Conservation (phyloP, 2,113 vertebrate genomes). For the Anoura caudifer region DNA sequence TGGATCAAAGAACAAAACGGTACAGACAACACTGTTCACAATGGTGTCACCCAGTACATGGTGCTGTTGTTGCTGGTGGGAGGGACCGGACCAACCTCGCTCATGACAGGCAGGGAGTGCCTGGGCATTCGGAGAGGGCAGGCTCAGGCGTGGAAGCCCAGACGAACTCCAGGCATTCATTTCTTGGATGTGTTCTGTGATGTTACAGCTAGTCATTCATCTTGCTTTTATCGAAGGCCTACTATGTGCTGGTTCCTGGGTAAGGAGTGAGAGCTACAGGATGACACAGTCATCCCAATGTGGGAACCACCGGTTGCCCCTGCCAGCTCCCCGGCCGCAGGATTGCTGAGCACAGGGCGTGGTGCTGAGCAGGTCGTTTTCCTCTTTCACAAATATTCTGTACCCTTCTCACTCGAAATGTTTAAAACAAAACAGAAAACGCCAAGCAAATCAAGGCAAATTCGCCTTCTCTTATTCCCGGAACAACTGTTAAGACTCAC, state of each 20-base stretch:
- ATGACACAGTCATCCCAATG: background rate
- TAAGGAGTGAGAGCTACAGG: background rate
- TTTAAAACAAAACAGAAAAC: background rate
- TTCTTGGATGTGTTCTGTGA: background rate
- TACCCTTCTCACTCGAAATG: background rate
- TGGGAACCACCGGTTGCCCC: background rate
- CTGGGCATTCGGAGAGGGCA: background rate
- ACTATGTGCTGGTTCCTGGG: background rate
- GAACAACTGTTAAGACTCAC: background rate
- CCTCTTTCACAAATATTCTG: background rate
- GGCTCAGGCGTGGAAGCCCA: background rate
- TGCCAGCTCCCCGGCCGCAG: background rate
- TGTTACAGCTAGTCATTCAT: background rate
- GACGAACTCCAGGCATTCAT: background rate
- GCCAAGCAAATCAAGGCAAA: background rate
- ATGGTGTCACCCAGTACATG: background rate
- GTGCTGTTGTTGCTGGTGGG: background rate
- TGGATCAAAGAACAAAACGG: background rate
- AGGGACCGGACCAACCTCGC: too few relatives aligned
- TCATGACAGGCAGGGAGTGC: too few relatives aligned
- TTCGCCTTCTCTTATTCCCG: background rate
- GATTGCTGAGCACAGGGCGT: background rate
- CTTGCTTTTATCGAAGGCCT: background rate
- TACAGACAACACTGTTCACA: background rate
- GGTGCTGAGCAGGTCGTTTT: background rate